Evolutionary conservation across 2,888 invertebrate genomes (phyloP).

Genomic region (Linnaemya tessellans): DNA sequence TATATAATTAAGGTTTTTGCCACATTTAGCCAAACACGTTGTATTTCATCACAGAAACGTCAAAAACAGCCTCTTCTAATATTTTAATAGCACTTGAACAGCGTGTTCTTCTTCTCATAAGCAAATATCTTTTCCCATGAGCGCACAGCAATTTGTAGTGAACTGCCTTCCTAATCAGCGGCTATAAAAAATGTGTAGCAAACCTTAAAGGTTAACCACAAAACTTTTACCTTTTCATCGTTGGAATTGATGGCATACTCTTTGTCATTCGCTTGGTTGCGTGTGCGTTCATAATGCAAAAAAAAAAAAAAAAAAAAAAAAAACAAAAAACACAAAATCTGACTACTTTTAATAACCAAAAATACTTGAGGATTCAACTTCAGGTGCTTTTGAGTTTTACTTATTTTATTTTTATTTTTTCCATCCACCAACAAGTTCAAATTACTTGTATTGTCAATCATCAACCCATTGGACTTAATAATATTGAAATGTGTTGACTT

Average conservation of each 20-base stretch:
- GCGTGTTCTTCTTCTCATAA: too few relatives aligned
- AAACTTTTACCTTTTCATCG: background rate
- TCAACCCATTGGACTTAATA: slow-evolving; percentile 9
- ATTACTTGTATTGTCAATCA: slow-evolving; percentile 31
- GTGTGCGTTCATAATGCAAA: background rate
- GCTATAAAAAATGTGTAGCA: background rate
- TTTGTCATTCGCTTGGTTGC: slow-evolving; percentile 26
- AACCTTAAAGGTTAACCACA: background rate
- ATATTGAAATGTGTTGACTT: slow-evolving; percentile 33
- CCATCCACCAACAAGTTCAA: slow-evolving; percentile 5
- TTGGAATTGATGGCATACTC: background rate
- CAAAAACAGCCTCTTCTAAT: too few relatives aligned
- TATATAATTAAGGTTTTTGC: too few relatives aligned
- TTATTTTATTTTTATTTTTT: background rate
- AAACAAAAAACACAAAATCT: too few relatives aligned
- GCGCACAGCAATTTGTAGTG: too few relatives aligned
- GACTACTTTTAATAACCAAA: slow-evolving; percentile 15
- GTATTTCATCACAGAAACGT: too few relatives aligned
- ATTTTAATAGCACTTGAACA: too few relatives aligned
- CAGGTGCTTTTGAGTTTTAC: background rate
- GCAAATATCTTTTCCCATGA: too few relatives aligned
- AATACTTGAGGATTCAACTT: slow-evolving; percentile 12
- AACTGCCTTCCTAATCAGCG: background rate
- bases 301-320: too few relatives aligned
- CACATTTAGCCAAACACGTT: too few relatives aligned